Evolutionary conservation across 2,113 vertebrate genomes (phyloP).

Genomic region (Gavia stellata): DNA sequence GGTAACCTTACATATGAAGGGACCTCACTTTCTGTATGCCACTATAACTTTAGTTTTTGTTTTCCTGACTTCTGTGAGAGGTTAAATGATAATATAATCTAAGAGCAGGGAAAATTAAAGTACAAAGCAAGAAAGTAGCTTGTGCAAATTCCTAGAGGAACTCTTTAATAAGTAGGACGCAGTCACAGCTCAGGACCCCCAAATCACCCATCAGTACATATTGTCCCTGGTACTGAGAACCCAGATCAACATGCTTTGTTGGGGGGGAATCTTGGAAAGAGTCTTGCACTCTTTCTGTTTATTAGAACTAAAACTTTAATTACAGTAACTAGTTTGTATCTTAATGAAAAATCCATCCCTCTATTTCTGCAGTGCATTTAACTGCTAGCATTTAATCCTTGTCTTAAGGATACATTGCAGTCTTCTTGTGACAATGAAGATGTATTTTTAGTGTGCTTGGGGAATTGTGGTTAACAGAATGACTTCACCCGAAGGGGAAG

Average conservation of each 20-base stretch:
- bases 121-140: neutral
- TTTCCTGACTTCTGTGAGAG: neutral
- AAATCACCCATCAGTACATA: fast-evolving
- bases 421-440: neutral
- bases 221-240: neutral
- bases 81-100: neutral
- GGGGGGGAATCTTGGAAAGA: neutral
- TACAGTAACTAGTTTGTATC: neutral
- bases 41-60: neutral
- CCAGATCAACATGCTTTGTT: neutral
- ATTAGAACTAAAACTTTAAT: slow-evolving; percentile 8
- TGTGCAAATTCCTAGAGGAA: neutral
- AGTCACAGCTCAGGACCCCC: neutral
- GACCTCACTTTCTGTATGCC: neutral
- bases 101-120: neutral
- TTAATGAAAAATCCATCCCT: neutral
- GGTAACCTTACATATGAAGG: neutral
- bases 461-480: neutral
- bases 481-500: neutral
- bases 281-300: neutral
- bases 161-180: neutral
- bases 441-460: neutral
- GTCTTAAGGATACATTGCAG: neutral
- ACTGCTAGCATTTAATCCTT: neutral
- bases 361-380: neutral